Conservation (phyloP, 2,797 vertebrate species). For the Onychomys torridus region DNA sequence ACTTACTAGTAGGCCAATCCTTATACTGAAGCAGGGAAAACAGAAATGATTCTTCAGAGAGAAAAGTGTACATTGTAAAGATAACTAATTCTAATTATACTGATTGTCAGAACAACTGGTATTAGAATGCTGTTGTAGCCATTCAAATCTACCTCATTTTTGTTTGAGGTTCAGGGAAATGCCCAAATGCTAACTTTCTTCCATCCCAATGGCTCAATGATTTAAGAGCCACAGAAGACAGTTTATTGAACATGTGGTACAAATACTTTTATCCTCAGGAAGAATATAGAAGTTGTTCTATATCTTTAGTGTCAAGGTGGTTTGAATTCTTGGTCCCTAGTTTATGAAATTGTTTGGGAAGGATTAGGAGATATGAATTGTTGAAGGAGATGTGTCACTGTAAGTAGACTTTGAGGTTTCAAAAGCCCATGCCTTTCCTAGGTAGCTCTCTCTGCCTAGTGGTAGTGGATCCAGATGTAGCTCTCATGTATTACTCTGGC, state of each 20-base stretch:
- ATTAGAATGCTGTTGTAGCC: neutral
- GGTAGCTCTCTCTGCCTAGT: neutral
- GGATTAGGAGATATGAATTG: neutral
- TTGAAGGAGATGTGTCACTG: neutral
- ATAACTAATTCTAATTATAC: neutral
- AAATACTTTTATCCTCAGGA: neutral
- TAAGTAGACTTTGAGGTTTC: neutral
- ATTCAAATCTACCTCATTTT: neutral
- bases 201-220: neutral
- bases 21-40: neutral
- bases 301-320: neutral
- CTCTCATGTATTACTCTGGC: neutral
- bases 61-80: neutral
- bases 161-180: neutral
- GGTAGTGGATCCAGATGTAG: neutral
- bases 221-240: neutral
- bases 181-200: neutral
- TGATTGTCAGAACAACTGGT: neutral
- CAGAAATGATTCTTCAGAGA: neutral
- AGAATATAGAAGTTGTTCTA: neutral
- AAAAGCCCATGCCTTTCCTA: neutral
- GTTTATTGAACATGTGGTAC: rapidly evolving
- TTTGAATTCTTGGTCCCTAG: neutral
- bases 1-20: neutral
- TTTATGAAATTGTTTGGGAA: neutral